Conservation (phyloP, 2,797 vertebrate genomes). For the Graptemys geographica region DNA sequence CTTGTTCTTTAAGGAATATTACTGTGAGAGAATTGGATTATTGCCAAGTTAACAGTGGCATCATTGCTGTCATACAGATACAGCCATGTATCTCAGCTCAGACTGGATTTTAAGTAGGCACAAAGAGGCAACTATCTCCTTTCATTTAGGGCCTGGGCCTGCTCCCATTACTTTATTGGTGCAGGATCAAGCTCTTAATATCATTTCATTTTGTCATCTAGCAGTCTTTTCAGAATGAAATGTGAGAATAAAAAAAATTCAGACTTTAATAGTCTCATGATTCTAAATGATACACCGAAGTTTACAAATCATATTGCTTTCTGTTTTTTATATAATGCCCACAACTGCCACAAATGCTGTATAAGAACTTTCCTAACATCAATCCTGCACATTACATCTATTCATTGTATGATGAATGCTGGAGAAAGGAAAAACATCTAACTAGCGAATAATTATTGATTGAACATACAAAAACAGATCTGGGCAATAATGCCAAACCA, state of each 20-base stretch:
- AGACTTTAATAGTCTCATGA: not conserved
- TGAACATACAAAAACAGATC: not conserved
- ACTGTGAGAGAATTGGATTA: not conserved
- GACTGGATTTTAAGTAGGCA: not conserved
- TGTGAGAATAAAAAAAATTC: accelerated
- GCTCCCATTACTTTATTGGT: not conserved
- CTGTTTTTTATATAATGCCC: accelerated
- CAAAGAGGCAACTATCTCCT: accelerated
- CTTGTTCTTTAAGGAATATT: not conserved
- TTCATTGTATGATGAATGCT: accelerated
- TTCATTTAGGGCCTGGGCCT: accelerated
- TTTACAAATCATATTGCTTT: accelerated
- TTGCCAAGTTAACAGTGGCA: not conserved
- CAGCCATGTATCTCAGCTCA: not conserved
- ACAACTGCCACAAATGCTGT: too few species aligned
- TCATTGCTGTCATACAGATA: not conserved
- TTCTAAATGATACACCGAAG: accelerated
- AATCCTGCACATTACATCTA: too few species aligned
- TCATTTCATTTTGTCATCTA: accelerated
- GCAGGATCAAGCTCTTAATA: not conserved
- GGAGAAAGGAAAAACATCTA: not conserved
- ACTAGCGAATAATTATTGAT: not conserved
- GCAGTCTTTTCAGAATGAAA: accelerated
- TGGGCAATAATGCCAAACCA: not conserved
- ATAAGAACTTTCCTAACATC: too few species aligned